Base-by-base conservation (phyloP, 2,888 invertebrate genomes). In the Ischnura elegans region DNA sequence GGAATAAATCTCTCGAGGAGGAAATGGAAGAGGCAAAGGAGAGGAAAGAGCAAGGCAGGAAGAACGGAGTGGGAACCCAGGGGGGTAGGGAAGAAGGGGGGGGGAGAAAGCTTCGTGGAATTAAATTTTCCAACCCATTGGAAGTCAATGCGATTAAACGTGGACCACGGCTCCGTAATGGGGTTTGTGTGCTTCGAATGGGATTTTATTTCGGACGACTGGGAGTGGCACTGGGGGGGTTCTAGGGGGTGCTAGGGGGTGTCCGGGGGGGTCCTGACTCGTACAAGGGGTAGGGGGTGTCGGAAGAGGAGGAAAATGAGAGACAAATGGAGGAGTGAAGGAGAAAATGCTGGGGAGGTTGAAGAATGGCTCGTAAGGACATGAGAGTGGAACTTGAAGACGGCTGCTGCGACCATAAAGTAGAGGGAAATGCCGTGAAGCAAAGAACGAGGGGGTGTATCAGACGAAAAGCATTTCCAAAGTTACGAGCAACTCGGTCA, bases 111-210 rank as follows among this genome's bases (percentile, higher is more conserved):
- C 90, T 90, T 66, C 61, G 90, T 90, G 93, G 93, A 96, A 96
- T 96, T 96, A 96, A 96, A 96, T 96, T 96, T 96, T 96, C 96
- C 96, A 95, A 96, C 96, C 96, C 96, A 96, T 96, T 96, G 96
- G 96, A 95, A 95, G 95, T 95, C 95, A 96, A 96, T 96, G 95
- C 96, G 96, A 96, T 96, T 96, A 96, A 94, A 86, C 93, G 86
- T 93, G 93, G 94, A 93, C 87, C 93, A 93, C 93, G 93, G 87
- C 87, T 76, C 85, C 93, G 94, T 93, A 94, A 94, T 94, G 94
- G 94, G 94, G 94, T 94, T 94, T 94, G 94, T 94, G 94, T 94
- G 94, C 94, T 94, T 94, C 94, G 94, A 94, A 94, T 94, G 94
- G 93, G 94, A 95, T 95, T 94, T 94, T 94, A 94, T 94, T 94